Percentiles rank a stretch among this genome's conserved stretches.
Conservation (phyloP, 2,113 vertebrate genomes). For the Abramis brama region DNA sequence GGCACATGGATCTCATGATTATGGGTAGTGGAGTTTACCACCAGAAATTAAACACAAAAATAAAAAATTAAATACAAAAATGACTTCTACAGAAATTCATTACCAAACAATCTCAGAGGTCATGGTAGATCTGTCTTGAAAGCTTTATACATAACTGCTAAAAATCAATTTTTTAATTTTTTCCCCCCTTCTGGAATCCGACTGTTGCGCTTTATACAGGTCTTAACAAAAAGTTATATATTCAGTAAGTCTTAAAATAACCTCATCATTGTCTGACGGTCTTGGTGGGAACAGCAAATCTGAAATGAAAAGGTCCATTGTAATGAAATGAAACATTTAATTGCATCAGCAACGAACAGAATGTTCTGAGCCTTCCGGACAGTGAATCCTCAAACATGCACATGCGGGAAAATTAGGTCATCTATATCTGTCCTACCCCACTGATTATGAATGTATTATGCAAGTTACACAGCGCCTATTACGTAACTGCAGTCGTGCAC, state of each 20-base stretch:
- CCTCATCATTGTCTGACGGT: not conserved
- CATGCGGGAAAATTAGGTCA: slow-evolving; percentile 69
- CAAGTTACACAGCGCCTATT: slow-evolving; percentile 70
- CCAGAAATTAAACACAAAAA: not conserved
- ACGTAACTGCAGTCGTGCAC: slow-evolving; percentile 63
- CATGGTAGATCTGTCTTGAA: not conserved
- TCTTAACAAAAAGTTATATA: not conserved
- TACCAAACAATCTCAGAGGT: not conserved
- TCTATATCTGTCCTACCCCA: slow-evolving; percentile 70
- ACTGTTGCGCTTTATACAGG: not conserved
- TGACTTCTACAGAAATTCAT: not conserved
- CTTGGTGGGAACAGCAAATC: not conserved
- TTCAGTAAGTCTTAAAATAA: not conserved
- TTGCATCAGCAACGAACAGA: slow-evolving; percentile 32
- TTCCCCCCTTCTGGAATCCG: not conserved
- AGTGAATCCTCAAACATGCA: slow-evolving; percentile 57
- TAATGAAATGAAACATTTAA: not conserved
- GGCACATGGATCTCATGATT: not conserved
- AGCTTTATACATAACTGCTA: not conserved
- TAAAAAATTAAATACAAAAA: not conserved
- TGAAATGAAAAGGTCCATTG: slow-evolving; percentile 18
- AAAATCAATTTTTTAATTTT: not conserved
- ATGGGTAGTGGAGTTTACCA: not conserved
- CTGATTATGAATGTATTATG: slow-evolving; percentile 74
- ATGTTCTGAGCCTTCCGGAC: slow-evolving; percentile 63